Evolutionary conservation across 2,888 invertebrate genomes (phyloP).

Genomic region (Agrilus cyanescens): DNA sequence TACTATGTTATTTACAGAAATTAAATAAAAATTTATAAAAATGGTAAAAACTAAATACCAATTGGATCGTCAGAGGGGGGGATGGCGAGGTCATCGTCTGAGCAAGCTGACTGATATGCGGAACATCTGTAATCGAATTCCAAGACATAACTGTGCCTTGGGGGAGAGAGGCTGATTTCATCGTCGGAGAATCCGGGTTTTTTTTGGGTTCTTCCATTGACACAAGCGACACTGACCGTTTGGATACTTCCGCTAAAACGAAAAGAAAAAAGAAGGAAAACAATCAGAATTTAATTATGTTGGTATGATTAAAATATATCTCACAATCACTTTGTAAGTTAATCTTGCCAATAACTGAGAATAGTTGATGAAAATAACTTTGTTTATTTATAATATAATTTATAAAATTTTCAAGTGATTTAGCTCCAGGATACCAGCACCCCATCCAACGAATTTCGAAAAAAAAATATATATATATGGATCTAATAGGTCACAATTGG

Average conservation of each 20-base stretch:
- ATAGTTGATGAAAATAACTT: no score
- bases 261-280: no score
- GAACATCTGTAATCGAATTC: conserved; percentile 45
- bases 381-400: no score
- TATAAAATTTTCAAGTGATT: no score
- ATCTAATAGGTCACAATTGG: no score
- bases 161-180: conserved; percentile 59
- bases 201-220: conserved; percentile 39
- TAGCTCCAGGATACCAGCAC: no score
- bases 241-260: conserved; percentile 35
- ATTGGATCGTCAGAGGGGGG: conserved; percentile 36
- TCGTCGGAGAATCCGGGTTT: conserved; percentile 77
- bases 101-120: conserved; percentile 37
- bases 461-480: no score
- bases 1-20: background rate
- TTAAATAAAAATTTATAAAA: background rate
- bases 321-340: no score
- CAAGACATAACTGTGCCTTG: conserved; percentile 48
- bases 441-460: no score
- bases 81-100: conserved; percentile 32
- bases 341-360: no score
- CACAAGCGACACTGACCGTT: conserved; percentile 46
- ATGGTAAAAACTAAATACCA: conserved; percentile 17
- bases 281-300: no score
- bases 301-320: no score